These are phyloP conservation scores for Telmatochromis sp. DNA, from an alignment of 2,113 vertebrate species.

Conservation along the genomic window DNA sequence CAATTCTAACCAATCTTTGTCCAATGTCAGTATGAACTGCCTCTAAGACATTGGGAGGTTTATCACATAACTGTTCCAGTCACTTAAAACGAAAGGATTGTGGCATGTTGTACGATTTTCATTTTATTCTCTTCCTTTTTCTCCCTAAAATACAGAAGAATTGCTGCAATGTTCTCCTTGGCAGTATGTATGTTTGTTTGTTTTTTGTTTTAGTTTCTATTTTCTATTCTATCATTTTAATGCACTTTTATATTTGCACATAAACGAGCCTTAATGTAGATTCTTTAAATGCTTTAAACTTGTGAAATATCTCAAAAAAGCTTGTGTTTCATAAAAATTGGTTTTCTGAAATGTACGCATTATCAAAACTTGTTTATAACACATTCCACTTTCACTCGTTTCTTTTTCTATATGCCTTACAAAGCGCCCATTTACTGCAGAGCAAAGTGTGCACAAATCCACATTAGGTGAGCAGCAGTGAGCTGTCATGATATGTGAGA, in stretches of 20 bases:
- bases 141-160: background rate
- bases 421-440: rapidly evolving
- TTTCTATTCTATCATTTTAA: background rate
- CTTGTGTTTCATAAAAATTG: background rate
- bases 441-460: background rate
- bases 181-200: background rate
- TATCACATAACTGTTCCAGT: rapidly evolving
- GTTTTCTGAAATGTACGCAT: background rate
- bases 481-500: background rate
- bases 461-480: background rate
- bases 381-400: background rate
- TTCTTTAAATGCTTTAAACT: background rate
- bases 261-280: background rate
- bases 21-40: background rate
- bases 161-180: background rate
- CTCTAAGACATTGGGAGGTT: background rate
- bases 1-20: background rate
- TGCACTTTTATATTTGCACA: background rate
- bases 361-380: background rate
- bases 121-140: background rate
- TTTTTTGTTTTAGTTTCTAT: background rate
- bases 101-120: background rate
- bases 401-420: background rate
- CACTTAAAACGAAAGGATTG: background rate
- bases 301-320: background rate